Conservation (phyloP, 2,888 invertebrate genomes). For the Eristalis intricaria region DNA sequence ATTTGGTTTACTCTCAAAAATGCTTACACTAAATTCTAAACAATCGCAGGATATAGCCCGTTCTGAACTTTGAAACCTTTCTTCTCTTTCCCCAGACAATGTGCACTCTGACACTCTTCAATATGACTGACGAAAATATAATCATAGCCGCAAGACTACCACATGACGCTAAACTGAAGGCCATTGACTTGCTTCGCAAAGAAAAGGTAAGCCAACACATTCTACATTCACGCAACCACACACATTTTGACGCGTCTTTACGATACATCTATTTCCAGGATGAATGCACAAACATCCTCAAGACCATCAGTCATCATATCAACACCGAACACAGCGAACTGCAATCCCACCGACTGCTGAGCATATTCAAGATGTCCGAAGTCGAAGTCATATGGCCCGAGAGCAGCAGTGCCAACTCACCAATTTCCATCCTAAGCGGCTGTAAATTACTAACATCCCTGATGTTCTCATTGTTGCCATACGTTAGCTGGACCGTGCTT, state of each 20-base stretch:
- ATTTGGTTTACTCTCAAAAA: too few species aligned
- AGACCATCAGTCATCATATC: slow-evolving; percentile 91
- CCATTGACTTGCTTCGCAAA: slow-evolving; percentile 86
- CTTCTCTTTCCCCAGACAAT: slow-evolving; percentile 85
- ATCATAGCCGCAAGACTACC: slow-evolving; percentile 91
- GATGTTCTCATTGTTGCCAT: slow-evolving; percentile 64
- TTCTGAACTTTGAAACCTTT: not conserved
- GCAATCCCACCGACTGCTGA: slow-evolving; percentile 91
- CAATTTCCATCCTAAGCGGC: slow-evolving; percentile 49
- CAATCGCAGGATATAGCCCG: not conserved
- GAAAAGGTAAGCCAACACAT: slow-evolving; percentile 85
- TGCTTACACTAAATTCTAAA: too few species aligned
- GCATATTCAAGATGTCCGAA: slow-evolving; percentile 96
- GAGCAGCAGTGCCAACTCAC: slow-evolving; percentile 77
- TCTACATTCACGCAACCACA: not conserved
- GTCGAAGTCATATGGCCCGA: slow-evolving; percentile 91
- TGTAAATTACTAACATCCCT: slow-evolving; percentile 57
- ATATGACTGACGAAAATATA: slow-evolving; percentile 93
- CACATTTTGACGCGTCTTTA: not conserved
- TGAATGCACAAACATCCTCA: slow-evolving; percentile 91
- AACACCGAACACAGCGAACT: slow-evolving; percentile 92
- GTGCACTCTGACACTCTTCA: slow-evolving; percentile 91
- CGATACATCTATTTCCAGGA: slow-evolving; percentile 83
- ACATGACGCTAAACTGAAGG: slow-evolving; percentile 85
- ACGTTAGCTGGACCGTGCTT: slow-evolving; percentile 65